Evolutionary conservation across 1,140 invertebrate species (phyloP), one percentile per base, ranked within the genome.

Genomic region (Platorchestia sp.): DNA sequence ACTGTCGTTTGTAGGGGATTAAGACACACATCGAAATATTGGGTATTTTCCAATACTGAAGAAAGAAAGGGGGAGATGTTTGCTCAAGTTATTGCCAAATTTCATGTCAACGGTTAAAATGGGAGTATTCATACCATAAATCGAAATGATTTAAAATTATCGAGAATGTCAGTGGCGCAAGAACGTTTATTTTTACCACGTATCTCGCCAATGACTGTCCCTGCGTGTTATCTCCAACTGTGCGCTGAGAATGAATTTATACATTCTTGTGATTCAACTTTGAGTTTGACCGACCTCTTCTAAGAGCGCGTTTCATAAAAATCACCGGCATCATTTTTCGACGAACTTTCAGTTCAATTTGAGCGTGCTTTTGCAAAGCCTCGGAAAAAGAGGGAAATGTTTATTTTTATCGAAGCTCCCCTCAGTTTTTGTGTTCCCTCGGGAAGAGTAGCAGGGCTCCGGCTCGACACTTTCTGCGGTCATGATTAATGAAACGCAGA

Each of bases 371-470:
- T 89, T 89, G 53, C 36, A 75, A 75, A 36, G 36, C 10, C n/a
- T 3, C 10, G 59, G 10, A 47, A 93, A 45, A 45, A 45, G 41
- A 47, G 19, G 44, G 45, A 93, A 45, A 45, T 93, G 91, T 93
- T 93, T 93, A 93, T 93, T 93, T 93, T 93, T 93, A 45, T 44
- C 41, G 36, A n/a, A 93, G 91, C 45, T 93, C 91, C 91, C 91
- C 91, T 93, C 91, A 93, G 43, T 45, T 45, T 42, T 93, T 93
- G 43, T 40, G 43, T 93, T 93, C 91, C 45, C 91, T 93, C 91
- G 91, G 91, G 45, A 44, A 45, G 45, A 93, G 91, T 93, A 44
- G 91, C 43, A 14, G 87, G 40, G 91, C 91, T 45, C 45, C 36
- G 45, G 45, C 91, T 45, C 45, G 91, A 93, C 91, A 47, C 91